Evolutionary conservation across 2,113 vertebrate genomes (phyloP).

Genomic region (Caranx ignobilis): DNA sequence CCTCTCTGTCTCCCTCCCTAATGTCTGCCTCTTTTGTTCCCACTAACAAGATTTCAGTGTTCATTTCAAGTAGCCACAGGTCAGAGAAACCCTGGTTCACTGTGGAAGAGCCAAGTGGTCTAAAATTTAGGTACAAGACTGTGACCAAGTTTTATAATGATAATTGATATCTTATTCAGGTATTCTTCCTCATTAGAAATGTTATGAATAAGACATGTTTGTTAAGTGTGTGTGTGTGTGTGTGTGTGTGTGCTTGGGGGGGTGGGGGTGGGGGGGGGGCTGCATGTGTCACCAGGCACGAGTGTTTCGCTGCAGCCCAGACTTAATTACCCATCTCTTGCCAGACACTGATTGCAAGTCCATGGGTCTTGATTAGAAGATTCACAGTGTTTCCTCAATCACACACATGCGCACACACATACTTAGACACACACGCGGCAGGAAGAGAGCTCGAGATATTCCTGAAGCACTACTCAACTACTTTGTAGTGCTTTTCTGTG

Average conservation of each 20-base stretch:
- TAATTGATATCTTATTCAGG: conserved; percentile 72
- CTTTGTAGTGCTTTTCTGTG: conserved; percentile 38
- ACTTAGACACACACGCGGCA: conserved; percentile 23
- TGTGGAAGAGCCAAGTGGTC: conserved; percentile 30
- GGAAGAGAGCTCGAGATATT: conserved; percentile 13
- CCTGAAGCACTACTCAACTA: conserved; percentile 34
- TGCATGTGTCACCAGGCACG: conserved; percentile 4
- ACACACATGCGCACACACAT: conserved; percentile 7
- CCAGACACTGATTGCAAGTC: conserved; percentile 82
- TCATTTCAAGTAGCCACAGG: neutral
- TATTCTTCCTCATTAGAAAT: conserved; percentile 35
- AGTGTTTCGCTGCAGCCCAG: conserved; percentile 32
- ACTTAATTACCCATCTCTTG: conserved; percentile 81
- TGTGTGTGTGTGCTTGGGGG: conserved; percentile 14
- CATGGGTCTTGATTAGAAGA: conserved; percentile 80
- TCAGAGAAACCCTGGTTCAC: conserved; percentile 20
- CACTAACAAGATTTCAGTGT: neutral
- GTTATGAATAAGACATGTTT: conserved; percentile 54
- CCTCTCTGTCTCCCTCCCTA: neutral
- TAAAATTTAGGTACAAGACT: conserved; percentile 28
- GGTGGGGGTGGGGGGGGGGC: too few species aligned
- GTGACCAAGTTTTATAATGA: conserved; percentile 47
- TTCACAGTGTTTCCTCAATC: conserved; percentile 59
- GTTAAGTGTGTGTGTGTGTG: conserved; percentile 14
- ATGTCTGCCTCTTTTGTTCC: conserved; percentile 5